Evolutionary conservation across 2,888 invertebrate species (phyloP), one percentile per base, ranked within the genome.

Genomic region (Folsomia candida): DNA sequence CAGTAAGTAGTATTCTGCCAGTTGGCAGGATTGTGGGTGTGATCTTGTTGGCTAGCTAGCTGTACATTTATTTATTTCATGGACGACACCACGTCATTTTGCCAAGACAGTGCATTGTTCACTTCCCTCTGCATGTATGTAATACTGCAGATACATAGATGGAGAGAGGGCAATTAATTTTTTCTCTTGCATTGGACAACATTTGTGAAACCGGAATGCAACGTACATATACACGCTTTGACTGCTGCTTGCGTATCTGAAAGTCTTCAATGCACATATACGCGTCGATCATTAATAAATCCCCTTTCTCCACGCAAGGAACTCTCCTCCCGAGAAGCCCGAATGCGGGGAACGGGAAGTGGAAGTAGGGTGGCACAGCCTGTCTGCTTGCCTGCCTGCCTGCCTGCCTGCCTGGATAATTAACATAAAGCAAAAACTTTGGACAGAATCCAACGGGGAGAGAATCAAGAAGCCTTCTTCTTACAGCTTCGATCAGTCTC

Each of bases 271-370:
- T 20, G 11, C 6, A 54, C 54, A 54, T 54, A 54, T 54, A 54
- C 54, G 37, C 37, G 37, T 54, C 54, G 22, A 54, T 20, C 54
- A 54, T 54, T 22, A 54, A 54, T 54, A 54, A 54, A 54, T 54
- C 22, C 18, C 18, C 20, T 54, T 22, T 20, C 18, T 4, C 54
- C 54, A 54, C 22, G 54, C 54, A 20, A 6, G 20, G n/a, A 18
- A 54, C 22, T 54, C 18, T n/a, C n/a, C n/a, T n/a, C n/a, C 37
- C 37, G 37, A 37, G 37, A 37, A 37, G 14, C 54, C 54, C 54
- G 20, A 54, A 54, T 54, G 54, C 54, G 54, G 11, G 20, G 54
- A 54, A 37, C 37, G 37, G 37, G 37, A 37, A 37, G 37, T 37
- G 14, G 37, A 37, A 37, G 54, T 54, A 54, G 54, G 54, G 54